Conservation (phyloP, 2,113 vertebrate species). For the Apus apus region DNA sequence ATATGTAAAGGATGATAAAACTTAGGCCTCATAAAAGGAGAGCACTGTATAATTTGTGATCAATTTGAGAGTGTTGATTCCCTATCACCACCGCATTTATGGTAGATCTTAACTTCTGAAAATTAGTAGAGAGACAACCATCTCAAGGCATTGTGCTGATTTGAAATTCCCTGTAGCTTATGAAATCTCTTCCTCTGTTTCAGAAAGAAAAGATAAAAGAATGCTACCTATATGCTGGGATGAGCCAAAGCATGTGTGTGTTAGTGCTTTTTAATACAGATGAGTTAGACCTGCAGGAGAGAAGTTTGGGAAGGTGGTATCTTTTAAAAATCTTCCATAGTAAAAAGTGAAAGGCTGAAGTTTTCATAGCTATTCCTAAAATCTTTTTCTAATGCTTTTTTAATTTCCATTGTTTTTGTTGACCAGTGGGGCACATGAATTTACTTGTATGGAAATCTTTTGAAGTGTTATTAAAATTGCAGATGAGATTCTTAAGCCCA, state of each 20-base stretch:
- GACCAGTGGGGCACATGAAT: neutral
- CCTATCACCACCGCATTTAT: accelerated
- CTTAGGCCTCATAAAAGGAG: neutral
- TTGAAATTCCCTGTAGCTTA: neutral
- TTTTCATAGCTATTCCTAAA: neutral
- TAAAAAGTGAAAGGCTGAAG: neutral
- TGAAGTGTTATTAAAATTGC: neutral
- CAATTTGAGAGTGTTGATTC: neutral
- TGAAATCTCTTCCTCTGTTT: neutral
- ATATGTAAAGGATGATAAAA: neutral
- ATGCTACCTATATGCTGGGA: neutral
- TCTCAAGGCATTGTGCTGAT: neutral
- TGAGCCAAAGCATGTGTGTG: neutral
- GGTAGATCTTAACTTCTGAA: neutral
- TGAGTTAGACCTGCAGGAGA: neutral
- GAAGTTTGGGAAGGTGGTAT: neutral
- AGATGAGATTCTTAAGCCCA: neutral
- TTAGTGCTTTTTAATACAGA: neutral
- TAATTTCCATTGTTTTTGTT: neutral
- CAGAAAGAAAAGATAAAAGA: neutral
- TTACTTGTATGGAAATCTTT: neutral
- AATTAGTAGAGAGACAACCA: neutral
- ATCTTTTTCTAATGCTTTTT: neutral
- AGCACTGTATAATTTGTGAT: neutral
- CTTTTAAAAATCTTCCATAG: neutral